These are phyloP conservation scores for Oncorhynchus kisutch DNA, from an alignment of 2,113 vertebrate species.

Conservation along the genomic window DNA sequence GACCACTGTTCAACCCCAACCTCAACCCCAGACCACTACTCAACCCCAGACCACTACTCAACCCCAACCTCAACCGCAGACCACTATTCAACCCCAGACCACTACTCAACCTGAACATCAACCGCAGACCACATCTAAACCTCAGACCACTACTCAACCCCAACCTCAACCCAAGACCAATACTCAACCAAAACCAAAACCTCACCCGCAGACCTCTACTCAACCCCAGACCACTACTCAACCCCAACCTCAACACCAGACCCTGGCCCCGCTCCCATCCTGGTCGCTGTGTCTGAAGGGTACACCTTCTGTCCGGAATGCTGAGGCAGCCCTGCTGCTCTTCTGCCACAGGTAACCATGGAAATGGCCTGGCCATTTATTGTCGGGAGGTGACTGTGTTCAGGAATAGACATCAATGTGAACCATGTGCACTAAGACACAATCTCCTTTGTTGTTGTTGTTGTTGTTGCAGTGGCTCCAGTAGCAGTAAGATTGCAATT, in stretches of 20 bases:
- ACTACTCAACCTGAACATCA: not conserved
- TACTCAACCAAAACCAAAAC: not conserved
- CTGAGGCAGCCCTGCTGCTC: slow-evolving; percentile 17
- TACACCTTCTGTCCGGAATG: not conserved
- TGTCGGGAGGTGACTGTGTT: not conserved
- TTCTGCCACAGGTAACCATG: slow-evolving; percentile 17
- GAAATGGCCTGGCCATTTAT: too few relatives aligned
- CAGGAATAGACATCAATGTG: too few relatives aligned
- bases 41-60: not conserved
- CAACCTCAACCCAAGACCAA: not conserved
- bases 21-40: not conserved
- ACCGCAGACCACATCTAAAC: not conserved
- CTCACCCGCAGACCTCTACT: not conserved
- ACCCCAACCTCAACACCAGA: not conserved
- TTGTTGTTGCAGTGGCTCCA: not conserved
- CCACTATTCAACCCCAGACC: not conserved
- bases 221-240: not conserved
- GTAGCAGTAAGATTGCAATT: not conserved
- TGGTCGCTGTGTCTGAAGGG: not conserved
- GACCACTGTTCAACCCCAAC: not conserved
- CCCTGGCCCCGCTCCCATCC: not conserved
- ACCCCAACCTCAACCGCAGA: not conserved
- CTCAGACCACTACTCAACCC: not conserved
- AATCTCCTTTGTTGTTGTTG: not conserved
- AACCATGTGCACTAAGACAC: too few relatives aligned